Base-by-base conservation (phyloP, 2,113 vertebrate species). In the Lutjanus erythropterus region DNA sequence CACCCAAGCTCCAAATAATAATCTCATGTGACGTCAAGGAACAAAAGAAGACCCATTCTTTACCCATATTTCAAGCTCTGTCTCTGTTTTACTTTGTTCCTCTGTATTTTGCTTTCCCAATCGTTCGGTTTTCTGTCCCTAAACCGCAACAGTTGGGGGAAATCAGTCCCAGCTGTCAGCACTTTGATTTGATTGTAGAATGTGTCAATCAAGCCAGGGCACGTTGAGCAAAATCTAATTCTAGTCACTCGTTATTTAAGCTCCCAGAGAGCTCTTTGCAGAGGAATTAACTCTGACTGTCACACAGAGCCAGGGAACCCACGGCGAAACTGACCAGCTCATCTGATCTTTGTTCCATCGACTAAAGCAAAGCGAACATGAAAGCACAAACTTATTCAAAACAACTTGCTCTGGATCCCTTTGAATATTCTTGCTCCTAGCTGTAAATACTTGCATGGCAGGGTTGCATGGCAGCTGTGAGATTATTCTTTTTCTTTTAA, bases 171-270 rank as follows among this genome's bases (percentile, higher is more conserved):
- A 94, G 89, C 91, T 93, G 92, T 91, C 91, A 89, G 83, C 91
- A 91, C 92, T 94, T 93, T 92, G 89, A 94, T 93, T 91, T 93
- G 91, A 93, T 94, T 84, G 85, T 77, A 80, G 82, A 93, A 93
- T 68, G 75, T 91, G 93, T 89, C 92, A 93, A 92, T 94, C 91
- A 93, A 81, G 85, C 59, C 19, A 0, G 80, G 74, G 75, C 85
- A 84, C 75, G 66, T 90, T 90, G 84, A 15, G 23, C 84, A 89
- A 90, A 93, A 89, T 91, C 80, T 49, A 82, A 90, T 89, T 89
- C 82, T 82, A 68, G 83, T 92, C 88, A 88, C 73, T 93, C 78
- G 75, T 91, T 91, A 88, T 86, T 90, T 88, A 47, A 66, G 83
- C 84, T 79, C 78, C 80, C 75, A 66, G 80, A 15, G 59, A 76